phyloP scores from a whole-genome alignment of 64 coral and sea anemone species.

The Orbicella faveolata region DNA sequence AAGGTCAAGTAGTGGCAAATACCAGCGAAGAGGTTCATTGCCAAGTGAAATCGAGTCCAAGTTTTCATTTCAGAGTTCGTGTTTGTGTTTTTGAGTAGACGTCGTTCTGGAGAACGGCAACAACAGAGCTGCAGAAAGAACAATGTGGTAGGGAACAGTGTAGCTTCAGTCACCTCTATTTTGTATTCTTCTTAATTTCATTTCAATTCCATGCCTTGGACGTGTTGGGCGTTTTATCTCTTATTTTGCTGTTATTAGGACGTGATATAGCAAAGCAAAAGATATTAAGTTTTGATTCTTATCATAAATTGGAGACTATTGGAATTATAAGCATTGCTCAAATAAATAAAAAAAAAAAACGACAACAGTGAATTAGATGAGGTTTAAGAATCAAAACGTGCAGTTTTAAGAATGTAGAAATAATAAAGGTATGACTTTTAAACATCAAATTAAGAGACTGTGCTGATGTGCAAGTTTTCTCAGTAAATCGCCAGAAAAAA shows the following conservation, averaged over 20 bases:
- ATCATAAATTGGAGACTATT: constrained; percentile 12
- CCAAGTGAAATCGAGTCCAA: constrained; percentile 35
- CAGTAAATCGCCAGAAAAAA: too few relatives aligned
- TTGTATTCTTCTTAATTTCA: neutral
- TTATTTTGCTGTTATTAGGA: neutral
- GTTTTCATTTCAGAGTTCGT: neutral
- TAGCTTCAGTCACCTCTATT: neutral
- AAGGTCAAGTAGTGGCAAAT: constrained; percentile 40
- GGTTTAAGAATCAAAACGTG: neutral
- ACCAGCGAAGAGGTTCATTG: constrained; percentile 28
- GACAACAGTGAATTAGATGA: neutral
- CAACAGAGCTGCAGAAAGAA: neutral
- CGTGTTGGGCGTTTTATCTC: constrained; percentile 1
- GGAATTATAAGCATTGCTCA: constrained; percentile 10
- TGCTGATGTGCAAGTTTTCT: too few relatives aligned
- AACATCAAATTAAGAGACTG: too few relatives aligned
- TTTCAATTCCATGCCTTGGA: neutral
- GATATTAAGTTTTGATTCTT: constrained; percentile 30
- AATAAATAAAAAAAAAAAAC: neutral
- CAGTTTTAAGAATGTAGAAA: neutral
- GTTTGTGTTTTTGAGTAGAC: neutral
- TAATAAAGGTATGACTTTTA: neutral
- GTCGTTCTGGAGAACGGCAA: neutral
- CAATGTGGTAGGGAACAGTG: neutral
- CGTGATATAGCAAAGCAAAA: neutral